Evolutionary conservation across 2,888 invertebrate species (phyloP).

Genomic region (Danaus chrysippus): DNA sequence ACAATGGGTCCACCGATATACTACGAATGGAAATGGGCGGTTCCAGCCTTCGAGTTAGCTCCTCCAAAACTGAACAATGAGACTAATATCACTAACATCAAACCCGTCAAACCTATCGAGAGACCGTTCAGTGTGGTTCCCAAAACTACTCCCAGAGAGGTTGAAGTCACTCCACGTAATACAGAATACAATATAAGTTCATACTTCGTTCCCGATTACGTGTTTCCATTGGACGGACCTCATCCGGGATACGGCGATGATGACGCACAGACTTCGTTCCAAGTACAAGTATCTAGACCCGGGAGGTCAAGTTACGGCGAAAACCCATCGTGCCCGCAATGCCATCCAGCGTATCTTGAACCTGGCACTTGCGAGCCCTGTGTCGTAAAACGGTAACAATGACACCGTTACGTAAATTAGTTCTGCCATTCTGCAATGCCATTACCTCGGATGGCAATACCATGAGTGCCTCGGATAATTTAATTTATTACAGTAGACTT

Average conservation of each 20-base stretch:
- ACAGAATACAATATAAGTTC: conserved; percentile 79
- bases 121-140: conserved; percentile 60
- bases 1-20: conserved; percentile 82
- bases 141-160: conserved; percentile 50
- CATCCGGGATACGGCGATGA: conserved; percentile 79
- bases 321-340: conserved; percentile 81
- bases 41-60: conserved; percentile 78
- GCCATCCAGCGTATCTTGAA: conserved; percentile 80
- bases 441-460: conserved; percentile 1
- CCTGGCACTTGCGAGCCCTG: conserved; percentile 83
- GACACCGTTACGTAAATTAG: conserved; percentile 3
- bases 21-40: conserved; percentile 83
- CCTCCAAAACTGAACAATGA: conserved; percentile 73
- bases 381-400: conserved; percentile 70
- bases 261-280: conserved; percentile 80
- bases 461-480: conserved; percentile 1
- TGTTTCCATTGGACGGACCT: conserved; percentile 79
- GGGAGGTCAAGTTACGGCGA: conserved; percentile 76
- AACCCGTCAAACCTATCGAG: conserved; percentile 46
- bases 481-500: background rate
- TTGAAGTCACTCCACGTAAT: conserved; percentile 50
- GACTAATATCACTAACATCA: conserved; percentile 42
- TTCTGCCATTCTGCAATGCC: conserved; percentile 1
- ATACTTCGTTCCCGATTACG: conserved; percentile 68
- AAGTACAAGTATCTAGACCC: conserved; percentile 72